Base-by-base conservation (phyloP, 2,113 vertebrate species). In the Cryptotis parvus region DNA sequence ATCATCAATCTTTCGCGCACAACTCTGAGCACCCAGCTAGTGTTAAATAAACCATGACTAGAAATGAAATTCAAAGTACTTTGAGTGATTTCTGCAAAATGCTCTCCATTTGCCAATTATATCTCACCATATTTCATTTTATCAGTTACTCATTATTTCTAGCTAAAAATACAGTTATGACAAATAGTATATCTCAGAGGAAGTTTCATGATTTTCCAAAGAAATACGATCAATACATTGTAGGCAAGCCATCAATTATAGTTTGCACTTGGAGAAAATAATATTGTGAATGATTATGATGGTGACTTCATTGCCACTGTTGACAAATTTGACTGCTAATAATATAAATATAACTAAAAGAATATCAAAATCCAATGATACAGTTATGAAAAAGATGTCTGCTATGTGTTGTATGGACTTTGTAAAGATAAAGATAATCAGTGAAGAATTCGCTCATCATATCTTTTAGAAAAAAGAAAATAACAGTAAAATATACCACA, bases 1-100 rank as follows among this genome's bases (percentile, higher is more conserved):
- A 96, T 95, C 96, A 98, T 98, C 95, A 97, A 97, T 98, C 98
- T 98, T 98, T 96, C 94, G 94, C 93, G 92, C 96, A 95, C 39
- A 81, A 97, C 95, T 97, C 95, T 92, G 78, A 97, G 94, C 70
- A 65, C 94, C 96, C 89, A 96, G 94, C 92, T 95, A 93, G 69
- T 96, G 97, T 98, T 98, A 98, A 98, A 98, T 98, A 98, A 98
- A 97, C 97, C 97, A 98, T 98, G 97, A 97, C 97, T 94, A 96
- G 97, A 97, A 97, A 97, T 97, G 96, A 98, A 98, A 98, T 98
- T 97, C 97, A 97, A 97, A 97, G 97, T 93, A 98, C 96, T 97
- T 95, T 96, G 97, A 98, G 91, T 96, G 97, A 98, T 97, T 97
- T 97, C 96, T 97, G 90, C 95, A 98, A 98, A 98, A 98, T 37